These are phyloP conservation scores for Ophiodon elongatus DNA, from an alignment of 2,113 vertebrate species.

Conservation along the genomic window DNA sequence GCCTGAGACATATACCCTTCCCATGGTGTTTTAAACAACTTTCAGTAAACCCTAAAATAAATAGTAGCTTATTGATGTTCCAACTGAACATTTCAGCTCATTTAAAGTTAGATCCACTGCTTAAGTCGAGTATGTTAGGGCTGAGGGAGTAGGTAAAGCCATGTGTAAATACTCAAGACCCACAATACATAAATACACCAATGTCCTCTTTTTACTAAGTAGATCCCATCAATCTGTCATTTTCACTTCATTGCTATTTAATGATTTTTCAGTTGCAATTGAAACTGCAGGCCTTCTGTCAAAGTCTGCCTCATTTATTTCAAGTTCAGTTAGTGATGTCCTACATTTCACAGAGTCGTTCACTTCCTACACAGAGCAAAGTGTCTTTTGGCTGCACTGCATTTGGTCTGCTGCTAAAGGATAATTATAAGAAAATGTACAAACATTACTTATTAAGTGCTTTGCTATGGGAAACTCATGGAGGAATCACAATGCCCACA, in stretches of 20 bases:
- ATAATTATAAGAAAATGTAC: constrained; percentile 25
- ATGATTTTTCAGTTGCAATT: neutral
- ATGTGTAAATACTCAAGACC: neutral
- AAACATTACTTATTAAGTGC: constrained; percentile 25
- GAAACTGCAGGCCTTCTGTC: constrained; percentile 7
- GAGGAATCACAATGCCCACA: neutral
- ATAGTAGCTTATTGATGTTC: constrained; percentile 23
- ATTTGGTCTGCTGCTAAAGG: constrained; percentile 10
- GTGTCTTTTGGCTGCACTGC: constrained; percentile 3
- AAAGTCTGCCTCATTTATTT: constrained; percentile 18
- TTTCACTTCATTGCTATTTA: constrained; percentile 14
- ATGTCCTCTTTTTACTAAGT: neutral
- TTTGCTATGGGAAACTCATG: neutral
- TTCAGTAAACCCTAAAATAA: constrained; percentile 34
- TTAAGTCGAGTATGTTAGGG: neutral
- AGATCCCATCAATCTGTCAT: constrained; percentile 25
- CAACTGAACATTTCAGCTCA: constrained; percentile 28
- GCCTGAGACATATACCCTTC: constrained; percentile 47
- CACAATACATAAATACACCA: neutral
- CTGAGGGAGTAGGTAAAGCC: neutral
- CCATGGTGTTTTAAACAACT: constrained; percentile 47
- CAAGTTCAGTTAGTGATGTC: constrained; percentile 7
- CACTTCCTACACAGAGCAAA: constrained; percentile 40
- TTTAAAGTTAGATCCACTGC: constrained; percentile 28
- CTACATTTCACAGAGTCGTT: constrained; percentile 27